Base-by-base conservation (phyloP, 2,888 invertebrate species). In the Mimachlamys varia region DNA sequence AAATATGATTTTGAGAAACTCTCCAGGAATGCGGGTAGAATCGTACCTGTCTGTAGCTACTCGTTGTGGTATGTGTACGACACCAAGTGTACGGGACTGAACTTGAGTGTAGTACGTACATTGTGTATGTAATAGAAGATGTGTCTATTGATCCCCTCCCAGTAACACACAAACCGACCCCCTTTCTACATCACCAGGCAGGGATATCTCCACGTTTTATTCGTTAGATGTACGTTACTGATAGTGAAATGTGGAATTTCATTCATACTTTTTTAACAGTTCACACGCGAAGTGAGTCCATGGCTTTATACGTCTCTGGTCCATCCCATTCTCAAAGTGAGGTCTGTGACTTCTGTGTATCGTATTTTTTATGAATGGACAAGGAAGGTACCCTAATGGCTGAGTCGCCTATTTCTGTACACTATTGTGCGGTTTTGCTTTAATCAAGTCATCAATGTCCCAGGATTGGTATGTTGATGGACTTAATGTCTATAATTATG, bases 301-400 rank as follows among this genome's bases (percentile, higher is more conserved):
- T n/a, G n/a, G n/a, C n/a, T n/a, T n/a, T n/a, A n/a, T n/a, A n/a
- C n/a, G n/a, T n/a, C n/a, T n/a, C n/a, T n/a, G n/a, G n/a, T n/a
- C n/a, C 76, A 76, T 76, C 76, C 76, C 33, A 76, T 76, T 76
- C 12, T 76, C 33, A 76, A 33, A 27, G 76, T 76, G 76, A 76
- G 7, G 10, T 76, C 13, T 22, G 33, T 10, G 27, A 12, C 4
- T 33, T 76, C 12, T 5, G 76, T 76, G 5, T 33, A 76, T 27
- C 62, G 62, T 33, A 10, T 62, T 62, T 62, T 33, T 33, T 76
- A 33, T 27, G 76, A 76, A 76, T 76, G 76, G 33, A 33, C 12
- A 3, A 76, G 17, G 76, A 13, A 27, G 76, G 76, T 33, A 13
- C 12, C 33, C 12, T 76, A 10, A 76, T 15, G 33, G 33, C 12